Percentiles rank a stretch among this genome's conserved stretches.
These are phyloP conservation scores for Engraulis encrasicolus DNA, from an alignment of 2,113 vertebrate species.

Conservation along the genomic window DNA sequence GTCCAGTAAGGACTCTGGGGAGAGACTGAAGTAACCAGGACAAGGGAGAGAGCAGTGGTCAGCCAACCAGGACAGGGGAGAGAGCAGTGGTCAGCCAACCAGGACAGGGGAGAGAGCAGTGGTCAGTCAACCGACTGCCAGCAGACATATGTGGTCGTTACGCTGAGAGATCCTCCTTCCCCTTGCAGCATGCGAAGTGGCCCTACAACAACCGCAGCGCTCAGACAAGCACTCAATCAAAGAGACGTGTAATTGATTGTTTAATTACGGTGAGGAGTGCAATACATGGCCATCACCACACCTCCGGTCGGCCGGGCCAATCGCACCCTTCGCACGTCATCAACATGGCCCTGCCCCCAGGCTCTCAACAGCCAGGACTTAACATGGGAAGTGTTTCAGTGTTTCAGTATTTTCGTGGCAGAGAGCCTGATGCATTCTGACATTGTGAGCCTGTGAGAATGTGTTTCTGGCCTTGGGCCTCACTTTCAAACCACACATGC, in stretches of 20 bases:
- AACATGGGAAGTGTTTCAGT: constrained; percentile 3
- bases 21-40: neutral
- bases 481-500: neutral
- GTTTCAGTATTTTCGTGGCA: neutral
- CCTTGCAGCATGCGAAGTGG: neutral
- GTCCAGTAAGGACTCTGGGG: neutral
- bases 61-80: neutral
- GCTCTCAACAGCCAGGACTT: neutral
- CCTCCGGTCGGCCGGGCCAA: neutral
- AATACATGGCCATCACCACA: constrained; percentile 10
- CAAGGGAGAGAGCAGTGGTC: neutral
- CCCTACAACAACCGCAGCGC: neutral
- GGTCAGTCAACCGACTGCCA: neutral
- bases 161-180: neutral
- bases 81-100: neutral
- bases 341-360: neutral
- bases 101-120: neutral
- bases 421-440: neutral
- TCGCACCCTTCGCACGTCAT: neutral
- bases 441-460: neutral
- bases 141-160: neutral
- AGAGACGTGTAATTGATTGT: constrained; percentile 35
- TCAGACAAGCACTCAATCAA: constrained; percentile 38
- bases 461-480: neutral
- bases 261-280: constrained; percentile 38